A percentile compares a stretch with the other conserved stretches of the same genome.
Evolutionary conservation across 2,888 invertebrate species (phyloP).

Genomic region (Nezara viridula): DNA sequence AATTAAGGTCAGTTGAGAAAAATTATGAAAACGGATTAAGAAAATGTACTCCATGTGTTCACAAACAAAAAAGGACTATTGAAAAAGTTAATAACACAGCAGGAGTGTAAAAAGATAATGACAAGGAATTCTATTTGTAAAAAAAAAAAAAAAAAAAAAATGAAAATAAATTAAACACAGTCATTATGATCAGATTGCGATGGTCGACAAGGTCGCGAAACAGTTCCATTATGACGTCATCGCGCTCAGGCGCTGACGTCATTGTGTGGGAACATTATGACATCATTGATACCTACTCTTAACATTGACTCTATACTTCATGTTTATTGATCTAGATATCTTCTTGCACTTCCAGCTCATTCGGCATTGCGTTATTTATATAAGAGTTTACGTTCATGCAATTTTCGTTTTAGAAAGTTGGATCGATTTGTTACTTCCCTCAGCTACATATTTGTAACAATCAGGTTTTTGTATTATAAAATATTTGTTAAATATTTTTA

Average conservation of each 20-base stretch:
- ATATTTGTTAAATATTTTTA: too few species aligned
- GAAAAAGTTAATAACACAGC: not conserved
- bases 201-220: not conserved
- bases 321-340: slow-evolving; percentile 1
- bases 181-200: slow-evolving; percentile 20
- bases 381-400: not conserved
- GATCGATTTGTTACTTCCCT: not conserved
- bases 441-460: not conserved
- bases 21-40: not conserved
- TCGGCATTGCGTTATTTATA: not conserved
- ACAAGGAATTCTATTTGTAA: not conserved
- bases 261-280: slow-evolving; percentile 45
- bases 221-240: not conserved
- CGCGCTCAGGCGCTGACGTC: not conserved
- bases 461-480: too few species aligned
- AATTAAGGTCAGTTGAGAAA: not conserved
- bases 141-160: too few species aligned
- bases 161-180: slow-evolving; percentile 18
- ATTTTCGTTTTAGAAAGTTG: not conserved
- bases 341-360: not conserved
- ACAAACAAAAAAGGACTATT: not conserved
- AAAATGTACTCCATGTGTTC: not conserved
- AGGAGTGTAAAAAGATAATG: not conserved
- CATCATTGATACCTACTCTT: not conserved
- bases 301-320: not conserved